Base-by-base conservation (phyloP, 1,140 invertebrate species). In the Drosophila ananassae region DNA sequence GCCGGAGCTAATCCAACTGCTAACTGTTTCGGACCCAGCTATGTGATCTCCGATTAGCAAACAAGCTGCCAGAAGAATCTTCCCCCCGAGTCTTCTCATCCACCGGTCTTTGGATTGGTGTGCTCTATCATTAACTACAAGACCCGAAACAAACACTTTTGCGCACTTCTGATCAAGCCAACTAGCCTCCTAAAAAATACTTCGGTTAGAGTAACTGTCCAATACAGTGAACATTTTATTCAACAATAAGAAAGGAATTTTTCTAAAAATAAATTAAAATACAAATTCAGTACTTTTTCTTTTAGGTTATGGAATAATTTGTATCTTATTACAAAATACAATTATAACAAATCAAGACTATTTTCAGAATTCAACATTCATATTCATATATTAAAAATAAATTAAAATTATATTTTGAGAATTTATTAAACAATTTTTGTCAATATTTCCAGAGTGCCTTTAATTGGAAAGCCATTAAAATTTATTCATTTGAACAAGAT, bases 31-130 rank as follows among this genome's bases (percentile, higher is more conserved):
- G 41, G 47, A 57, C 75, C 67, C 76, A 69, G 32, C 63, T 71
- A 59, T 72, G 71, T 77, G 80, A 83, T 83, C 80, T 73, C 54
- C 66, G 80, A 83, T 83, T 83, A 83, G 80, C 79, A 84, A 83
- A 83, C 79, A 83, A 84, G 72, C 73, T 13, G n/a, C 28, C 50
- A 22, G 44, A 21, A 74, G 63, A 67, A 68, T 56, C 66, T 69
- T 28, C 2, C 48, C 44, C 58, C 46, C 46, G 28, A 59, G 21
- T 28, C 21, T 34, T 9, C 22, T 3, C 59, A 47, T 39, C 44
- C 28, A 2, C 44, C 17, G 32, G 25, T 12, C 3, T 52, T n/a
- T 13, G 5, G 21, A 22, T 48, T 39, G n/a, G 28, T 50, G 39
- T 7, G 64, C 52, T 34, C 69, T 59, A 82, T 82, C 79, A 83